Base-by-base conservation (phyloP, 1,140 invertebrate genomes). In the Marisa cornuarietis region DNA sequence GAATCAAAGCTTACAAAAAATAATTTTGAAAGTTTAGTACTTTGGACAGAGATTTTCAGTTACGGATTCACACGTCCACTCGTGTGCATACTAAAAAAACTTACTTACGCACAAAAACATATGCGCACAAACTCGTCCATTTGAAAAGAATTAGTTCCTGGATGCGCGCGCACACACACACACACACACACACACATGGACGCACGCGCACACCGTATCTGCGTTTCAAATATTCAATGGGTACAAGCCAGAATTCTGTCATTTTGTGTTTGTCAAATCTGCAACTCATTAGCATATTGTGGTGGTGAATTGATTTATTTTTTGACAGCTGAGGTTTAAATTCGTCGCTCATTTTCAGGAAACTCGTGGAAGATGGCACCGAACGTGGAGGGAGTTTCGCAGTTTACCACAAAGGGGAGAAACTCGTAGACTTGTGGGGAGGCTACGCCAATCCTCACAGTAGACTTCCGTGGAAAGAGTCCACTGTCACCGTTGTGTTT, bases 401-500 rank as follows among this genome's bases (percentile, higher is more conserved):
- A n/a, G 83, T 77, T 20, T 86, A 86, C 63, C 82, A 86, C 66
- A 80, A 84, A 62, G 85, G 85, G 6, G 71, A 79, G n/a, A 61
- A 83, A 26, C 85, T 90, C n/a, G 86, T 91, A 14, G 86, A 91
- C 81, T 49, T 91, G 49, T 91, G 89, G 90, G 90, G 87, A 61
- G 91, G 91, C 42, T 89, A 85, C 76, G 87, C 90, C 11, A 90
- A 92, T 71, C n/a, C 74, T 16, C 81, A 84, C n/a, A 14, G 71
- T 0, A 22, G 71, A 4, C 63, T 68, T n/a, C 82, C 75, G 11
- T 88, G 88, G 87, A 69, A 81, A 76, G 79, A 88, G 16, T 77
- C 86, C 71, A 86, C 87, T 6, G 31, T 87, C 4, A 26, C 79
- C 8, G 51, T 82, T 1, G 63, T 81, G 5, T 87, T 78, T 69